Evolutionary conservation across 2,888 invertebrate genomes (phyloP).

Genomic region (Troglohyphantes excavatus): DNA sequence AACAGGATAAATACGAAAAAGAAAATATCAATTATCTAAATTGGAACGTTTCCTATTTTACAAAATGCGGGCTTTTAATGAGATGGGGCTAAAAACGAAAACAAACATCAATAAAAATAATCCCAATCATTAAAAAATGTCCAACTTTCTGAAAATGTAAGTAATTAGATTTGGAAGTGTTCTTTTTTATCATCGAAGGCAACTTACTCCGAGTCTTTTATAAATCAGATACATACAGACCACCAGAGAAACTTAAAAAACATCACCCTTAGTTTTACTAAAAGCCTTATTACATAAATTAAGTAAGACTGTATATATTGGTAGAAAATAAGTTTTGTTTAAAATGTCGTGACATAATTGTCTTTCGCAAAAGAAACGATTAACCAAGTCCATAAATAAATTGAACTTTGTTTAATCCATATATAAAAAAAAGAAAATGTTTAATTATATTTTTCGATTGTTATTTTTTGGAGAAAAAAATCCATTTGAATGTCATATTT

Average conservation of each 20-base stretch:
- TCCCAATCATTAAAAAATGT: constrained; percentile 1
- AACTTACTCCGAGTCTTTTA: constrained; percentile 22
- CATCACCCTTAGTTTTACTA: neutral
- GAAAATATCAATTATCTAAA: constrained; percentile 64
- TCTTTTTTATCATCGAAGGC: constrained; percentile 7
- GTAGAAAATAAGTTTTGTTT: neutral
- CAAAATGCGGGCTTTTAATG: constrained; percentile 38
- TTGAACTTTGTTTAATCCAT: neutral
- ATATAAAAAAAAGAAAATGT: neutral
- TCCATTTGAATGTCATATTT: no score
- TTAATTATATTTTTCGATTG: neutral
- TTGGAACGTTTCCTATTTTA: constrained; percentile 47
- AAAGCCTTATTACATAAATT: constrained; percentile 42
- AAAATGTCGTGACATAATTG: neutral
- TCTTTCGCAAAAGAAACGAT: neutral
- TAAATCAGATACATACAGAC: neutral
- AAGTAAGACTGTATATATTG: neutral
- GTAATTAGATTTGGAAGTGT: constrained; percentile 51
- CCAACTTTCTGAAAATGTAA: constrained; percentile 38
- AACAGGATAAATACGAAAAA: neutral
- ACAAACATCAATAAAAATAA: constrained; percentile 31
- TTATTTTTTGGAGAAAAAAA: neutral
- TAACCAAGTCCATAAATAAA: neutral
- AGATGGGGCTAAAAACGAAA: constrained; percentile 29
- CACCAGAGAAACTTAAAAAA: constrained; percentile 31